Evolutionary conservation across 2,888 invertebrate species (phyloP), one percentile per base, ranked within the genome.

Genomic region (Pecten maximus): DNA sequence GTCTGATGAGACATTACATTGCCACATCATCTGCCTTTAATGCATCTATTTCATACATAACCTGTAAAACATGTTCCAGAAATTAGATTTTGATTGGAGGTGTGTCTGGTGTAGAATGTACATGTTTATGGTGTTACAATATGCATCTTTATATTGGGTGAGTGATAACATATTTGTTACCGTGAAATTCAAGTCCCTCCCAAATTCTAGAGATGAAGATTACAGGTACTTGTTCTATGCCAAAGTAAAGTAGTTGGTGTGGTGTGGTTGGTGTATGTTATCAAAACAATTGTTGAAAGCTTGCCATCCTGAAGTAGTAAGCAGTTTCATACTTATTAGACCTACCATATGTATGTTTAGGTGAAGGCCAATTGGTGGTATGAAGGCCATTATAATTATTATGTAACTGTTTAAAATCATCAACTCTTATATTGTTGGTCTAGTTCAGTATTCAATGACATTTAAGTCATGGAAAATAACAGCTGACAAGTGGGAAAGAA

Each of bases 71-170:
- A 35, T 74, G 2, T 60, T 2, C 23, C 4, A 35, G 74, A 35
- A 74, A 74, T 74, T 74, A 35, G 74, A 74, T 74, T 74, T 74
- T 74, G 74, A 74, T 74, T 28, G 74, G 74, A 74, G 74, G 28
- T 74, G 74, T 74, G 74, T 74, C 35, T 35, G 35, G 35, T 74
- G 74, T 74, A 35, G 10, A 74, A 35, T 74, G 74, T 74, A 28
- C 12, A 12, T 28, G 35, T 28, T 74, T 74, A 74, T 74, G 74
- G 35, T 74, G 74, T 74, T 35, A 74, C 74, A 74, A 74, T 35
- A 35, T 74, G 74, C 23, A 74, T 23, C 28, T 35, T 35, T 74
- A 74, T 35, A 74, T 74, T 74, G 10, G 74, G 35, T 74, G 74
- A 74, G 35, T 74, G 74, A 74, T 74, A 74, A 74, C 74, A 74